Conservation (phyloP, 2,797 vertebrate genomes). For the Aeoliscus strigatus region DNA sequence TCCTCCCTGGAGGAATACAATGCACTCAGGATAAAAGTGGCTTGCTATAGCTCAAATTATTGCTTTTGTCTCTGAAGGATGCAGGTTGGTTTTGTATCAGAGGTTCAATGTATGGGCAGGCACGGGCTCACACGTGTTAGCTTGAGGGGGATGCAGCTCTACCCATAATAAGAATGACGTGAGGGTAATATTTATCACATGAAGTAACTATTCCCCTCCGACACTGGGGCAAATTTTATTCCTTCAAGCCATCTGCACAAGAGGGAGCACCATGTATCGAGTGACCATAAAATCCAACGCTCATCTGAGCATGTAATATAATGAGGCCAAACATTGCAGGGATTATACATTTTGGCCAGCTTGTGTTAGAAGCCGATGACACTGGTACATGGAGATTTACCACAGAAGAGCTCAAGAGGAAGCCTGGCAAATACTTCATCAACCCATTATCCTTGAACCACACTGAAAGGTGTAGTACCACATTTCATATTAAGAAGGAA, state of each 20-base stretch:
- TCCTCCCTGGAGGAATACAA: slow-evolving; percentile 13
- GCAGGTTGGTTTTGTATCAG: slow-evolving; percentile 4
- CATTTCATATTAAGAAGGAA: slow-evolving; percentile 53
- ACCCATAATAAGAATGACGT: slow-evolving; percentile 34
- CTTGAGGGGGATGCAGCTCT: slow-evolving; percentile 30
- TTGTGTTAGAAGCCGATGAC: slow-evolving; percentile 18
- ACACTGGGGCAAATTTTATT: slow-evolving; percentile 41
- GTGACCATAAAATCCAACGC: slow-evolving; percentile 57
- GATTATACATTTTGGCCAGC: slow-evolving; percentile 38
- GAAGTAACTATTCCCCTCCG: slow-evolving; percentile 41
- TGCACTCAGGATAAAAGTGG: too few relatives aligned
- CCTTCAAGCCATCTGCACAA: slow-evolving; percentile 52
- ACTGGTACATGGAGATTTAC: slow-evolving; percentile 49
- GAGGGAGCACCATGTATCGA: slow-evolving; percentile 26
- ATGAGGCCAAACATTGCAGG: slow-evolving; percentile 42
- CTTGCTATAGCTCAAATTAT: neutral
- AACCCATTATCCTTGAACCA: slow-evolving; percentile 51
- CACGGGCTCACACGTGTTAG: slow-evolving; percentile 19
- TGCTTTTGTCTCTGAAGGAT: neutral
- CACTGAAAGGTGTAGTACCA: slow-evolving; percentile 34
- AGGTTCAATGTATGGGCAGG: neutral
- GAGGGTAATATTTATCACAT: slow-evolving; percentile 50
- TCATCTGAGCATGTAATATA: slow-evolving; percentile 62
- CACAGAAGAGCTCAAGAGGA: slow-evolving; percentile 29
- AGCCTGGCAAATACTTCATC: slow-evolving; percentile 37